Percentiles rank a stretch among this genome's conserved stretches.
These are phyloP conservation scores for Mionectes olivaceus DNA, from an alignment of 2,797 vertebrate species.

Conservation along the genomic window DNA sequence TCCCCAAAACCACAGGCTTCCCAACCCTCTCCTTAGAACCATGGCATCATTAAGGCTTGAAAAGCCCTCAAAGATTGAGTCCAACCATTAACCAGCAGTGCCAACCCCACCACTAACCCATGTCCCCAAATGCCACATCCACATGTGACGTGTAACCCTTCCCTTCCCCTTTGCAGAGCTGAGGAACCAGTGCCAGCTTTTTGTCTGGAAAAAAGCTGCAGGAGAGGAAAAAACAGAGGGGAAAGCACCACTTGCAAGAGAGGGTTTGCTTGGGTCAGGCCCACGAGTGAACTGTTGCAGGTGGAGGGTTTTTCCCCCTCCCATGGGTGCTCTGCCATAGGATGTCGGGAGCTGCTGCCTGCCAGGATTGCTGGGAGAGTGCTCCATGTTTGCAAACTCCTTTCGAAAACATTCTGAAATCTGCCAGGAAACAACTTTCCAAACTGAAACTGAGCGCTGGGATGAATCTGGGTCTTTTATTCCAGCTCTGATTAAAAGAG, in stretches of 20 bases:
- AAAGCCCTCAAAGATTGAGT: not conserved
- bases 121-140: not conserved
- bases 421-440: not conserved
- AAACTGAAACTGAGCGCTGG: fast-evolving
- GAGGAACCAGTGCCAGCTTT: not conserved
- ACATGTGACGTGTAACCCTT: not conserved
- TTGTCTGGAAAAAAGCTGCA: not conserved
- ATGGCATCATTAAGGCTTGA: not conserved
- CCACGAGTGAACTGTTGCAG: fast-evolving
- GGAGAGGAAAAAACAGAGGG: not conserved
- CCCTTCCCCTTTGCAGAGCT: not conserved
- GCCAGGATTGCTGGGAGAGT: fast-evolving
- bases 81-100: not conserved
- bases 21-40: not conserved
- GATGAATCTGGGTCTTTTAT: not conserved
- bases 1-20: not conserved
- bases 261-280: not conserved
- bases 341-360: not conserved
- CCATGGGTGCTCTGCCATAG: not conserved
- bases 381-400: not conserved
- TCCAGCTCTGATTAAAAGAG: not conserved
- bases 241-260: not conserved
- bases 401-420: not conserved
- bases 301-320: not conserved
- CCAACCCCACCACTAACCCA: not conserved